Evolutionary conservation across 2,888 invertebrate genomes (phyloP), one percentile per base, ranked within the genome.

Genomic region (Tetanocera ferruginea): DNA sequence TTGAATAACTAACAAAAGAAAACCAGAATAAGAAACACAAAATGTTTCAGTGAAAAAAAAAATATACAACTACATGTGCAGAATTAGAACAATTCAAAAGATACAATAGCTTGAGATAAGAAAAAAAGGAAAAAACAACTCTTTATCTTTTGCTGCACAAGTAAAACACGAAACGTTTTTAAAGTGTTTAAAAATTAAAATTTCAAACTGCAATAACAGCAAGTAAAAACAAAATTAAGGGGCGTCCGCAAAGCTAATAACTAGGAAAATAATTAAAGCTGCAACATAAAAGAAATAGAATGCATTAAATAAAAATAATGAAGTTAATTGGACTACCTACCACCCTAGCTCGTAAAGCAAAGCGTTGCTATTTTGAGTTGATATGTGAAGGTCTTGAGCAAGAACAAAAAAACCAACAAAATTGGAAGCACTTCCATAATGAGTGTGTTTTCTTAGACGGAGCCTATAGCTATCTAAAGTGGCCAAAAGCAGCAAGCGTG

Each of bases 121-220:
- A 62, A 4, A 62, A 5, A 17, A 57, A 57, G n/a, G n/a, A 66
- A 9, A 37, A 37, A 37, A 23, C 23, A 43, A 31, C 14, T 51
- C 49, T 73, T n/a, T 73, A 73, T 73, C 62, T 73, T 34, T 19
- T 51, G 37, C n/a, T 72, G 51, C 51, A 60, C 34, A 34, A 70
- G 70, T n/a, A n/a, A n/a, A n/a, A n/a, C 31, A 55, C 71, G 43
- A 67, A 43, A 14, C 19, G 1, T n/a, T 67, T 37, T 51, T 69
- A 3, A 69, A 25, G 69, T 28, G 51, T 28, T 69, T 28, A 28
- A 69, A 69, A 69, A 31, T 51, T 11, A 11, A 43, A 43, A 67
- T 60, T 57, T 60, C 60, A 4, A 69, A 57, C 23, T 72, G 60
- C 43, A 60, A 25, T 72, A 37, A 66, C 17, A 66, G 34, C 17